Evolutionary conservation across 2,113 vertebrate species (phyloP), one percentile per base, ranked within the genome.

Genomic region (Dermatemys mawii): DNA sequence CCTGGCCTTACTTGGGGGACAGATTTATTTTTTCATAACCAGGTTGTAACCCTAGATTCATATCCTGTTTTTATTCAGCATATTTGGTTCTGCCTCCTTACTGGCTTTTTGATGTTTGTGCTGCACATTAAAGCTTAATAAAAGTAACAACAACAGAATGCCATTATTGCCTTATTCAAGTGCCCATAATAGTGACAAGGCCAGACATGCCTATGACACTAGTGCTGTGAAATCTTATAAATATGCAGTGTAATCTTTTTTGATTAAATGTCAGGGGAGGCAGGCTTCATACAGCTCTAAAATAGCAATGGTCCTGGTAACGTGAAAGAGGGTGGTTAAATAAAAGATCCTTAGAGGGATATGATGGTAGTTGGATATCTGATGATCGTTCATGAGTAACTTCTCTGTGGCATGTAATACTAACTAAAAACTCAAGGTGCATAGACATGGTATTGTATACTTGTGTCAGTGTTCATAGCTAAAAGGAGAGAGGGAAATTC

Each of bases 361-460:
- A 11, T 70, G 63, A 70, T 5, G 7, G 88, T 53, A 83, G 49
- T 73, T 63, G 85, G 60, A 29, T 94, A 51, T 70, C 55, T 78
- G 80, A 29, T 92, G 32, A 76, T 87, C 91, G 95, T 79, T 85
- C 60, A 50, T 82, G 76, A 93, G 82, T 41, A 93, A 55, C 2
- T 0, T 46, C 49, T 60, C 83, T 84, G 35, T 90, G 93, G 78
- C 82, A 86, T 51, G 46, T 54, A 44, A 29, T 80, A 75, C 51
- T 85, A 93, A 79, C 73, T 96, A 78, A 88, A 24, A 91, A 89
- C 38, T 11, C 46, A 60, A 49, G 81, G 51, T 78, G 38, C 2
- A 19, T 84, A 44, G 82, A 60, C 82, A n/a, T 57, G 48, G 44
- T 88, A 85, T 73, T 48, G n/a, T 46, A 11, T 55, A 84, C 53